Percentiles rank a stretch among this genome's conserved stretches.
Conservation (phyloP, 1,140 invertebrate species). For the Drosophila triauraria region DNA sequence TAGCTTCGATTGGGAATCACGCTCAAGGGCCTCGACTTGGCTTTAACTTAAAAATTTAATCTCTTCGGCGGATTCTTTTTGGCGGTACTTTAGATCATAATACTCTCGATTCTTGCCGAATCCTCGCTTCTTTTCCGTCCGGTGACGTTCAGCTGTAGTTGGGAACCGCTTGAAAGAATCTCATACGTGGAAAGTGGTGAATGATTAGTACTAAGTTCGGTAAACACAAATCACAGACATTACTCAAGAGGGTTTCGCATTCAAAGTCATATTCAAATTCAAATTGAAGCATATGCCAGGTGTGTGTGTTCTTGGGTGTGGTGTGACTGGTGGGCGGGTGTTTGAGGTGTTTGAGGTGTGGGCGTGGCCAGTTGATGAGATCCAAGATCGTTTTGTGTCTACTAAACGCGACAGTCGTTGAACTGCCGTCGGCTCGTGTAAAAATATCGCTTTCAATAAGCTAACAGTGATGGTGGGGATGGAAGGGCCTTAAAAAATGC, state of each 20-base stretch:
- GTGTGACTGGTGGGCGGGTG: conserved; percentile 5
- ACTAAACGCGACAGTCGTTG: conserved; percentile 12
- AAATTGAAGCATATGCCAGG: conserved; percentile 68
- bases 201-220: conserved; percentile 49
- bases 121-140: conserved; percentile 36
- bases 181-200: conserved; percentile 54
- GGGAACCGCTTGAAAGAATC: conserved; percentile 43
- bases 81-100: conserved; percentile 9
- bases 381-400: conserved; percentile 32
- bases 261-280: conserved; percentile 58
- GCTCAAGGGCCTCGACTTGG: conserved; percentile 4
- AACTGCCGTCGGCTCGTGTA: conserved; percentile 20
- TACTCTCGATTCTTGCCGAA: conserved; percentile 26
- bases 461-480: conserved; percentile 31
- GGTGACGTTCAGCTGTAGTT: conserved; percentile 17
- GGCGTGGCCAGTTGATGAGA: conserved; percentile 22
- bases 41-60: conserved; percentile 28
- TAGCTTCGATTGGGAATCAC: conserved; percentile 26
- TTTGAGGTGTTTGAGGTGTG: conserved; percentile 17
- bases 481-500: conserved; percentile 57
- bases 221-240: conserved; percentile 64
- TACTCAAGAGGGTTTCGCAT: conserved; percentile 55
- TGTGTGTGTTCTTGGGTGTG: conserved; percentile 24
- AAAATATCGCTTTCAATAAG: conserved; percentile 55
- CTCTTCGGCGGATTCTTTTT: conserved; percentile 14